These are phyloP conservation scores for Podarcis cretensis DNA, from an alignment of 2,113 vertebrate genomes.

Conservation along the genomic window DNA sequence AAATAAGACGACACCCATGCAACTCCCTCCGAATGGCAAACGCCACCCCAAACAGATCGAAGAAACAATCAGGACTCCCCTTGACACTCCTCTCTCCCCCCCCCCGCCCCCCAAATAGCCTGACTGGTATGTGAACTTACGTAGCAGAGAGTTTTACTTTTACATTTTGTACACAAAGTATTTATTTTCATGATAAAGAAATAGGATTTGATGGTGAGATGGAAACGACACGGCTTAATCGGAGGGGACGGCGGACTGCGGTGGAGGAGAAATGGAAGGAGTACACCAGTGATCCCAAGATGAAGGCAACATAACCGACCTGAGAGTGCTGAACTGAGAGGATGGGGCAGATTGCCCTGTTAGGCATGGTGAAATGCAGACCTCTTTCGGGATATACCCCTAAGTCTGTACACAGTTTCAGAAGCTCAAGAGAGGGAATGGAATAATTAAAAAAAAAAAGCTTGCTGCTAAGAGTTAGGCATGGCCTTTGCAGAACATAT, in stretches of 20 bases:
- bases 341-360: conserved; percentile 3
- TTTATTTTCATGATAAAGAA: conserved; percentile 54
- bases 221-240: neutral
- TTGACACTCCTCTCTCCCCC: neutral
- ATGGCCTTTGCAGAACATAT: conserved; percentile 57
- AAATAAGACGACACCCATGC: neutral
- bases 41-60: conserved; percentile 2
- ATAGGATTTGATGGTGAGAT: conserved; percentile 20
- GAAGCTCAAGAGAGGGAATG: neutral
- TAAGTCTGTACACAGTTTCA: neutral
- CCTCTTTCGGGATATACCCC: neutral
- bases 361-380: neutral
- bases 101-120: conserved; percentile 27
- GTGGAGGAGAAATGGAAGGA: neutral
- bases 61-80: conserved; percentile 24
- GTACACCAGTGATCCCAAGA: neutral
- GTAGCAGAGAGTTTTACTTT: conserved; percentile 49
- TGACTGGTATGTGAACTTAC: conserved; percentile 31
- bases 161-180: conserved; percentile 32
- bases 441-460: neutral
- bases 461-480: neutral
- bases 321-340: conserved; percentile 4
- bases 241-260: neutral
- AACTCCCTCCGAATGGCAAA: conserved; percentile 39
- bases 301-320: neutral